Evolutionary conservation across 2,113 vertebrate species (phyloP), one percentile per base, ranked within the genome.

Genomic region (Microcebus griseorufus): DNA sequence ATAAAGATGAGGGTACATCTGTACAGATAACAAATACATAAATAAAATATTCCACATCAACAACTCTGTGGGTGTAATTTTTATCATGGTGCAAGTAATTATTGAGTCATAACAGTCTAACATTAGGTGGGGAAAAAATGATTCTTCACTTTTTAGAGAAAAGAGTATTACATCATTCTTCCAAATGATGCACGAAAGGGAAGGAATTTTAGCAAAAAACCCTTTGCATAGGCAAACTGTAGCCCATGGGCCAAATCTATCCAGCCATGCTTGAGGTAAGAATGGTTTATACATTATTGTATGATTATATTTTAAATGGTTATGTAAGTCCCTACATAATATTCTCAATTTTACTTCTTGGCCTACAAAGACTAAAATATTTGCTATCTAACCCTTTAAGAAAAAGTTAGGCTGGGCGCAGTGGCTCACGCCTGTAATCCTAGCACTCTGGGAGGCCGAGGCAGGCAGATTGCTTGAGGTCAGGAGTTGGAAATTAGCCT

Each of bases 11-110:
- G 20, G 42, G 76, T 64, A 87, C 42, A 80, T 93, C 94, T 93
- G 83, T 80, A 80, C 22, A 58, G 37, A 78, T 72, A 83, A 73
- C 48, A 94, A 75, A 42, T 55, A 32, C 39, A 73, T 82, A 92
- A 95, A 90, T 90, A 91, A 95, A 94, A 51, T 79, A 79, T 85
- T 75, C 10, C 84, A 5, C 16, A 81, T 82, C 88, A 95, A 39
- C 45, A 32, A 84, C 81, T 80, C 58, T 20, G 32, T 76, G 69
- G 25, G 18, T 94, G 9, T 90, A 67, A 53, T 90, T 86, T 94
- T 82, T 95, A 45, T 92, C 23, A 73, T 53, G 34, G 85, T 32
- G 42, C 23, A 89, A 72, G 12, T 90, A 83, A 92, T 73, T 91
- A 27, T 18, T 93, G 76, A 92, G 42, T 88, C 12, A 51, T n/a